Evolutionary conservation across 2,888 invertebrate species (phyloP).

Genomic region (Augiades crinisus): DNA sequence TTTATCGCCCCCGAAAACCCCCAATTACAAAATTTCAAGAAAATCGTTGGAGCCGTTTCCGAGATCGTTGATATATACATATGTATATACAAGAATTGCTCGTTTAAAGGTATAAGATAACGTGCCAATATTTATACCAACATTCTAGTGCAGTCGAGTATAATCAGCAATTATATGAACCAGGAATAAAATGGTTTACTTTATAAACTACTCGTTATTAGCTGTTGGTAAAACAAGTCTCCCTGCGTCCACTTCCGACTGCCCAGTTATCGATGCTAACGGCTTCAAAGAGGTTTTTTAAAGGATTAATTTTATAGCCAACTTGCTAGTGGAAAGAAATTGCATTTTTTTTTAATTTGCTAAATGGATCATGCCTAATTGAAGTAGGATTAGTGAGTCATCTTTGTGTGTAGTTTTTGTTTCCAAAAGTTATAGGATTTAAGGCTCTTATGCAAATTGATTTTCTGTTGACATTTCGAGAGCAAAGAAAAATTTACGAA

Average conservation of each 20-base stretch:
- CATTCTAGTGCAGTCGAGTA: too few relatives aligned
- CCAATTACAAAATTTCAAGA: too few relatives aligned
- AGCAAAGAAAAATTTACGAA: neutral
- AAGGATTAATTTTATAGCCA: slow-evolving; percentile 34
- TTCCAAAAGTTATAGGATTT: neutral
- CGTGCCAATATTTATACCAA: too few relatives aligned
- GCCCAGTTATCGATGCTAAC: slow-evolving; percentile 25
- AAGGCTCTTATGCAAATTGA: slow-evolving; percentile 11
- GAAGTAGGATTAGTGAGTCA: slow-evolving; percentile 7
- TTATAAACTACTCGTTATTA: too few relatives aligned
- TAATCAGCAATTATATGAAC: too few relatives aligned
- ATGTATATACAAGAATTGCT: too few relatives aligned
- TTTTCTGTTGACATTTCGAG: slow-evolving; percentile 1
- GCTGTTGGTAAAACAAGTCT: neutral
- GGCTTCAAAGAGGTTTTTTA: slow-evolving; percentile 26
- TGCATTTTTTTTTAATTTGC: slow-evolving; percentile 39
- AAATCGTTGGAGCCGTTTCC: too few relatives aligned
- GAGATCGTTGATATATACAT: too few relatives aligned
- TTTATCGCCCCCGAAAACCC: too few relatives aligned
- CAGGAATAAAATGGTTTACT: too few relatives aligned
- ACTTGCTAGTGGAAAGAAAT: slow-evolving; percentile 43
- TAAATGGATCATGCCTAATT: slow-evolving; percentile 30
- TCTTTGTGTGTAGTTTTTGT: slow-evolving; percentile 16
- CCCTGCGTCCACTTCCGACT: neutral
- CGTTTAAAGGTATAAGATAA: too few relatives aligned